Evolutionary conservation across 2,888 invertebrate genomes (phyloP), one percentile per base, ranked within the genome.

Genomic region (Platerodrilus igneus): DNA sequence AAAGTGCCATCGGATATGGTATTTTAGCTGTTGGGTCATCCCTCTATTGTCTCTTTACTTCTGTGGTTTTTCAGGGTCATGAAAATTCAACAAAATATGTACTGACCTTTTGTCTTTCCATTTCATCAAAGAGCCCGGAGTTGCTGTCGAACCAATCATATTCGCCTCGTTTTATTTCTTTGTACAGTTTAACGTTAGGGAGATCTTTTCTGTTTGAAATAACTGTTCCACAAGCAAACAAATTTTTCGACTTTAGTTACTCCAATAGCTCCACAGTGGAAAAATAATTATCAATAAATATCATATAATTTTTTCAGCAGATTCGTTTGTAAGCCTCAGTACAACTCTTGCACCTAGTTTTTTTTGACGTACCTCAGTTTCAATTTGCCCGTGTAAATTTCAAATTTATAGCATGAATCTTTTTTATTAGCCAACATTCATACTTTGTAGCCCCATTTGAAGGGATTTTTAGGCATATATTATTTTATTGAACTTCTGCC

Each of bases 281-380:
- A 47, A 59, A 58, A 47, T 46, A 59, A 27, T 59, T 58, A 33
- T 61, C 55, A 43, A 60, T 53, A 34, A 47, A 59, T 9, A 58
- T 16, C 13, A 30, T 42, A 42, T 55, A 53, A 22, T 48, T 37
- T 34, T 52, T 48, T n/a, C n/a, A n/a, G n/a, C n/a, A n/a, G n/a
- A n/a, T n/a, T n/a, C n/a, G n/a, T n/a, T n/a, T n/a, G n/a, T n/a
- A n/a, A n/a, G n/a, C n/a, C n/a, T n/a, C n/a, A n/a, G n/a, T n/a
- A n/a, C n/a, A n/a, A n/a, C n/a, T n/a, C n/a, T n/a, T n/a, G n/a
- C n/a, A n/a, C n/a, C n/a, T n/a, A n/a, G n/a, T n/a, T n/a, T n/a
- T n/a, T n/a, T n/a, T n/a, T n/a, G n/a, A n/a, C n/a, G n/a, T n/a
- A n/a, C n/a, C n/a, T n/a, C n/a, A n/a, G n/a, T n/a, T n/a, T n/a